Conservation (phyloP, 2,797 vertebrate genomes). For the Hephaestus fuliginosus region DNA sequence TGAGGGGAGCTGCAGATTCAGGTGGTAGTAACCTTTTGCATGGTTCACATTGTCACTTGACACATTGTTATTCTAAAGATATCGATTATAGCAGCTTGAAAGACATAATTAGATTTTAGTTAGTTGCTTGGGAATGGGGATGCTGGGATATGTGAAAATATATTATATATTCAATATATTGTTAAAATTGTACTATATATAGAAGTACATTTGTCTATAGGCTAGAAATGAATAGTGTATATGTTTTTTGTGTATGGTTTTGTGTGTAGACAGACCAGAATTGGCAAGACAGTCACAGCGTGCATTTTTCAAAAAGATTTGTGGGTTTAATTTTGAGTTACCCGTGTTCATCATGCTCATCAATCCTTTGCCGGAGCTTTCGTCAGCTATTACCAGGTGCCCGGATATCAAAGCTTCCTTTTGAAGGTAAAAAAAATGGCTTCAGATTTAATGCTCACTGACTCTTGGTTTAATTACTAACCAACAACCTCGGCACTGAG, state of each 20-base stretch:
- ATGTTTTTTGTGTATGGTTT: neutral
- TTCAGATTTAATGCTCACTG: conserved; percentile 66
- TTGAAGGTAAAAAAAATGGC: conserved; percentile 16
- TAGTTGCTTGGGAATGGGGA: too few relatives aligned
- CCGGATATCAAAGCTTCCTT: conserved; percentile 36
- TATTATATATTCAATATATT: neutral
- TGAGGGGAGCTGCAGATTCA: too few relatives aligned
- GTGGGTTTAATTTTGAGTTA: conserved; percentile 34
- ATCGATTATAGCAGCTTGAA: too few relatives aligned
- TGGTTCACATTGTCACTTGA: too few relatives aligned
- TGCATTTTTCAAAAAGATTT: neutral
- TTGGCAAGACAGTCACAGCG: neutral
- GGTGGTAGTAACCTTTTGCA: too few relatives aligned
- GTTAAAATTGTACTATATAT: neutral
- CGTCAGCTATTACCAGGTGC: conserved; percentile 43
- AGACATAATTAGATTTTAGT: too few relatives aligned
- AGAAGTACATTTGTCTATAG: neutral
- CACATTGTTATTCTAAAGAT: too few relatives aligned
- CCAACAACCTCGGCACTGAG: conserved; percentile 62
- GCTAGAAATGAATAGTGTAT: neutral
- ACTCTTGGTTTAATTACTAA: conserved; percentile 76
- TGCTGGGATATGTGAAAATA: too few relatives aligned
- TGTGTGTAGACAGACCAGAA: conserved; percentile 5
- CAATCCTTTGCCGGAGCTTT: conserved; percentile 44
- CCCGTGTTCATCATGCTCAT: conserved; percentile 36